Evolutionary conservation across 1,140 invertebrate genomes (phyloP), one percentile per base, ranked within the genome.

Genomic region (Sycophila sp.): DNA sequence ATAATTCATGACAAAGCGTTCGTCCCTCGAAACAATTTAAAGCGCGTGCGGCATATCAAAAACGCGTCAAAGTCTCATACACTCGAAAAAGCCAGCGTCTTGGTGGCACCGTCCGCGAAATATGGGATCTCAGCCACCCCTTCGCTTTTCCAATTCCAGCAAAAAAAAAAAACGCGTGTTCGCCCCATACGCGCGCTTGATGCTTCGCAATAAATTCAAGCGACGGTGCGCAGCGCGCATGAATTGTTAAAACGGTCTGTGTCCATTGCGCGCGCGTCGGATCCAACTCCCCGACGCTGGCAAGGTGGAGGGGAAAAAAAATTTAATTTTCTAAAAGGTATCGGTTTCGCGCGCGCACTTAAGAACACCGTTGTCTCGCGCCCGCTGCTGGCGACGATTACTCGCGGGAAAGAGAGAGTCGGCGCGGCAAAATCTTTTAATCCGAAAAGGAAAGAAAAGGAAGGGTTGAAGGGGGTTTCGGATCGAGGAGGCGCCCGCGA

Each of bases 251-350:
- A 63, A 19, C 30, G 32, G 30, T 53, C 42, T 13, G 19, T 24
- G 40, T 15, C 55, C 42, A 30, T 42, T 40, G 7, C 7, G 4
- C 42, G 13, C 19, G 10, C 42, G 2, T 22, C 42, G 6, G 3
- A 6, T 8, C 10, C 55, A 6, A 17, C 19, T 22, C 5, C 24
- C 40, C 11, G 30, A 34, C 38, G 28, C 28, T n/a, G n/a, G 26
- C 3, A 13, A 30, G 49, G n/a, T n/a, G 30, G n/a, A 26, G 34
- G 38, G 13, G 26, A 32, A 28, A 53, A 51, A 69, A 47, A 55
- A 63, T 63, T 62, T 69, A 69, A 69, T 69, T 63, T 69, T 63
- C 58, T 69, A 69, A 69, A 63, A 63, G 68, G 36, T 38, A 38
- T 49, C 38, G 38, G 22, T 22, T 26, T 15, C 34, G 19, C 22